phyloP scores from a whole-genome alignment of 1,140 invertebrate genomes.

The Nasonia longicornis region DNA sequence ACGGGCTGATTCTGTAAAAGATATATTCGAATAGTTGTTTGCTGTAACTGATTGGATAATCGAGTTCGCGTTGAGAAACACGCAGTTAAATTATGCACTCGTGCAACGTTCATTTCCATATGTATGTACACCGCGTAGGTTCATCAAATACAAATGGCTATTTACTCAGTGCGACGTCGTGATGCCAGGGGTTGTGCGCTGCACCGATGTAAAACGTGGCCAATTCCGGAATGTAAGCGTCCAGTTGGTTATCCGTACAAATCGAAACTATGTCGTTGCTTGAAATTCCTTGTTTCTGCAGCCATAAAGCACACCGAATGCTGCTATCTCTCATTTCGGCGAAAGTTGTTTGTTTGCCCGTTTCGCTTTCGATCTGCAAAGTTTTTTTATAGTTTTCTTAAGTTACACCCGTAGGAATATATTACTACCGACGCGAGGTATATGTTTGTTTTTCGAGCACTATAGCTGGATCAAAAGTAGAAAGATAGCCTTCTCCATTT shows the following conservation, averaged over 20 bases:
- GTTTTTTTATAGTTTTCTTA: background rate
- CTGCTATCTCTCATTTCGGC: conserved; percentile 60
- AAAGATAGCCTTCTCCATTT: background rate
- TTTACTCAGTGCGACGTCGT: conserved; percentile 12
- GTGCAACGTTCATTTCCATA: background rate
- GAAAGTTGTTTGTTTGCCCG: conserved; percentile 64
- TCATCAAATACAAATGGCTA: too few species aligned
- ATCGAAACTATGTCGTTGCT: conserved; percentile 64
- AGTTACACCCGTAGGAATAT: background rate
- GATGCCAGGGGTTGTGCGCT: conserved; percentile 46
- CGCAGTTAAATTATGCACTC: background rate
- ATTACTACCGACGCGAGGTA: background rate
- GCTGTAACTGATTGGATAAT: background rate
- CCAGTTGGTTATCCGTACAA: conserved; percentile 64
- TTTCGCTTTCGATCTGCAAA: conserved; percentile 64
- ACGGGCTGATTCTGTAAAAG: conserved; percentile 3
- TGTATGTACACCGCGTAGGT: too few species aligned
- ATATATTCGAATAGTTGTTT: background rate
- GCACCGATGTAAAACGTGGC: conserved; percentile 65
- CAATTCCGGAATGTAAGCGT: conserved; percentile 65
- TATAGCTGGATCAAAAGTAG: background rate
- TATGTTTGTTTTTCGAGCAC: too few species aligned
- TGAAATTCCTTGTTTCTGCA: conserved; percentile 61
- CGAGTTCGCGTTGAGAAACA: conserved; percentile 38
- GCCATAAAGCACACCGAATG: conserved; percentile 61